A percentile compares a stretch with the other conserved stretches of the same genome.
These are phyloP conservation scores for Etia nguti DNA, from an alignment of 2,113 vertebrate species.

Conservation along the genomic window DNA sequence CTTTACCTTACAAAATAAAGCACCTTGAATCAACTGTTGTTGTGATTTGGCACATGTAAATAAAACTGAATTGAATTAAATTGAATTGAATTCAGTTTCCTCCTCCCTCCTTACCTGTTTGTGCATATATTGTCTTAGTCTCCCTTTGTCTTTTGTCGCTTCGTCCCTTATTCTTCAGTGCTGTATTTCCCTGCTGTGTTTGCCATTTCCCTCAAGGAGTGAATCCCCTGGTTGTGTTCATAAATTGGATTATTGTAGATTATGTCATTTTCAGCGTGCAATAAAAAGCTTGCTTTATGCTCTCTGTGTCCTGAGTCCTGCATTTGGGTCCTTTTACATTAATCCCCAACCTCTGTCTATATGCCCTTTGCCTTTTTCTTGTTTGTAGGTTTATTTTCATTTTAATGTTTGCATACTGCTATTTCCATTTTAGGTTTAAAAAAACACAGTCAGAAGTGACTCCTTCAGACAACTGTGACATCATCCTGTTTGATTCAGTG, in stretches of 20 bases:
- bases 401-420: background rate
- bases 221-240: background rate
- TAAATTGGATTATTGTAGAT: background rate
- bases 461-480: background rate
- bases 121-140: background rate
- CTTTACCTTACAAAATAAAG: background rate
- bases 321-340: background rate
- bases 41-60: background rate
- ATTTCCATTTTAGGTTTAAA: background rate
- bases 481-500: background rate
- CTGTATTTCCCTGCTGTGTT: background rate
- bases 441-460: background rate
- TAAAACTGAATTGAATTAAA: background rate
- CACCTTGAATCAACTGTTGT: background rate
- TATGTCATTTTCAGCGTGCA: background rate
- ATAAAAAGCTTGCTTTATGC: background rate
- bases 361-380: fast-evolving
- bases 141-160: background rate
- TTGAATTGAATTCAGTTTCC: background rate
- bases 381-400: background rate
- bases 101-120: background rate
- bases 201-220: background rate
- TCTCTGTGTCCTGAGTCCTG: background rate
- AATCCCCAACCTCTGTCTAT: background rate
- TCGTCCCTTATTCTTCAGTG: background rate